Base-by-base conservation (phyloP, 2,113 vertebrate genomes). In the Meles meles region DNA sequence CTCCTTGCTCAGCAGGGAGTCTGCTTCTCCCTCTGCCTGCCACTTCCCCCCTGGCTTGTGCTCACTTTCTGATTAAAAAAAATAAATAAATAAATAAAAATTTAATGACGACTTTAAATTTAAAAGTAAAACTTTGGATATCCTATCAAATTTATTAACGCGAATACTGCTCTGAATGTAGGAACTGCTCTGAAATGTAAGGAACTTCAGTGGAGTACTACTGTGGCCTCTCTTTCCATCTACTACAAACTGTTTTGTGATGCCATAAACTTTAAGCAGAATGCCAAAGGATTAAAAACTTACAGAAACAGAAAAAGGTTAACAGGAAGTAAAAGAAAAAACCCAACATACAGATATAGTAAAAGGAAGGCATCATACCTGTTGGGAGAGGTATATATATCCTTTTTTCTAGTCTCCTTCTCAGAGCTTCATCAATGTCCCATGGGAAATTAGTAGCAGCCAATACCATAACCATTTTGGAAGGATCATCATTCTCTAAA, bases 401-500 rank as follows among this genome's bases (percentile, higher is more conserved):
- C 84, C 99, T 98, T 96, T 99, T 99, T 86, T 99, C 99, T 86
- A 99, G 97, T 93, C 99, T 98, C 84, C 99, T 98, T 57, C 99
- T 93, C 92, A 99, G 98, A 96, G 99, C 99, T 98, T 99, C 99
- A 21, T 99, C 99, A 0, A 99, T 99, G 97, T 99, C 99, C 99
- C 99, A 99, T 0, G 99, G 99, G 97, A 99, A 99, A 98, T 99
- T 99, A 74, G 99, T 99, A 74, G 99, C 99, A 69, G 99, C 99
- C 97, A 99, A 96, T 29, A 99, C 99, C 99, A 99, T 99, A 77
- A 99, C 99, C 99, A 99, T 99, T 97, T 98, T 99, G 86, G 98
- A 99, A 94, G 99, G 99, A 90, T 99, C 99, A 63, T 99, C 99
- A 2, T 98, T 99, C 98, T 99, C 99, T 91, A 99, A 96, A 69